phyloP scores from a whole-genome alignment of 2,888 invertebrate genomes.

The Drosophila subquinaria region DNA sequence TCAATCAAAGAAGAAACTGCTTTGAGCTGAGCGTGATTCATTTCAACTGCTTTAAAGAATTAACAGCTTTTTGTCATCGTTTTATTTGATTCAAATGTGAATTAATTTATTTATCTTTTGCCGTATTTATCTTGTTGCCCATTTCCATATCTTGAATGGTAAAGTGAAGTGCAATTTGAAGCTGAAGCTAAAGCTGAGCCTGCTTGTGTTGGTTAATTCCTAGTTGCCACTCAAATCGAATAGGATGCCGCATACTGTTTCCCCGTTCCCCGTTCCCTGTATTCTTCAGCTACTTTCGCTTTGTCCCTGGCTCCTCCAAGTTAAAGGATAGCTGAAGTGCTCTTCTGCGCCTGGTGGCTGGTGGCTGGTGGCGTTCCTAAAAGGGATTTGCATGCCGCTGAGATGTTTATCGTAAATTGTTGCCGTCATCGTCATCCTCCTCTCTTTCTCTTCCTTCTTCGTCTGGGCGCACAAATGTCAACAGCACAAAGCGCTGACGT shows the following conservation, averaged over 20 bases:
- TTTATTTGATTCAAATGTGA: not conserved
- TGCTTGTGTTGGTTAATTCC: slow-evolving; percentile 67
- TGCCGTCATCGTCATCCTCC: slow-evolving; percentile 53
- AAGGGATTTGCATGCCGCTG: slow-evolving; percentile 82
- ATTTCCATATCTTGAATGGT: slow-evolving; percentile 25
- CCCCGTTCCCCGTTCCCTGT: not conserved
- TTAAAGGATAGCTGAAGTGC: slow-evolving; percentile 50
- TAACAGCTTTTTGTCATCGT: not conserved
- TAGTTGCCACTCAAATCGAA: slow-evolving; percentile 48
- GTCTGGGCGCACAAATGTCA: slow-evolving; percentile 78
- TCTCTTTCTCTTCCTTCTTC: slow-evolving; percentile 20
- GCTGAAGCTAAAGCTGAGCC: slow-evolving; percentile 15
- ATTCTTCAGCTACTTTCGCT: slow-evolving; percentile 28
- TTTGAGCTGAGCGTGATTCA: not conserved
- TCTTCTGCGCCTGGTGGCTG: slow-evolving; percentile 70
- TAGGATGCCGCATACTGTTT: slow-evolving; percentile 23
- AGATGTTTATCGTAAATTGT: slow-evolving; percentile 82
- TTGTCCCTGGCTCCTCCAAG: slow-evolving; percentile 36
- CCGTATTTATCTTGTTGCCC: slow-evolving; percentile 4
- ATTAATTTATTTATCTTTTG: not conserved
- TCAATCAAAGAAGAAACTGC: not conserved
- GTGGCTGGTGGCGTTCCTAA: slow-evolving; percentile 70
- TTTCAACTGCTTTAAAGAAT: not conserved
- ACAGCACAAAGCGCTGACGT: slow-evolving; percentile 78
- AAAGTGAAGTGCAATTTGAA: slow-evolving; percentile 39